phyloP scores from a whole-genome alignment of 2,888 invertebrate species.

The Drepana falcataria region DNA sequence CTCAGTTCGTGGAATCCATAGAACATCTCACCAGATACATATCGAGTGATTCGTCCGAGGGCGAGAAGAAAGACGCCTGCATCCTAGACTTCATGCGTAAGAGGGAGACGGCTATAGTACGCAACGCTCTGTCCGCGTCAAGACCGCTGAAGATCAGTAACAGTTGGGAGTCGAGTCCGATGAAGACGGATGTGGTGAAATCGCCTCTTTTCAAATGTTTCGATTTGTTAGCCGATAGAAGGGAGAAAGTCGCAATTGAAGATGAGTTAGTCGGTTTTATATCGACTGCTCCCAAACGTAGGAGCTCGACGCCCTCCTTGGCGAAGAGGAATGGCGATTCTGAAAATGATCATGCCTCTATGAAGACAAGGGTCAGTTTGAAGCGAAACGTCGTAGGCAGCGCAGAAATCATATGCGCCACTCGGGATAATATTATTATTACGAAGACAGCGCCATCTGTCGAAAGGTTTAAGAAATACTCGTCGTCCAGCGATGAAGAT shows the following conservation, averaged over 20 bases:
- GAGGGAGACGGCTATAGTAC: constrained; percentile 30
- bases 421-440: constrained; percentile 57
- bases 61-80: constrained; percentile 30
- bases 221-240: constrained; percentile 37
- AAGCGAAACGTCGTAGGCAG: constrained; percentile 9
- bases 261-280: constrained; percentile 47
- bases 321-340: too few relatives aligned
- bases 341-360: constrained; percentile 49
- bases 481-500: constrained; percentile 47
- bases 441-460: constrained; percentile 67
- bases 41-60: constrained; percentile 38
- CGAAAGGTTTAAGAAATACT: constrained; percentile 46
- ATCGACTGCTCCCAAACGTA: constrained; percentile 44
- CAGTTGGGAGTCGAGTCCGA: constrained; percentile 51
- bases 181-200: constrained; percentile 38
- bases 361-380: constrained; percentile 17
- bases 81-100: constrained; percentile 44
- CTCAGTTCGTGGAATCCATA: constrained; percentile 50
- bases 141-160: constrained; percentile 24
- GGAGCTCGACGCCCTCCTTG: constrained; percentile 52
- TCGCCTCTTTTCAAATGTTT: constrained; percentile 45
- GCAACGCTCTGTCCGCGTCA: constrained; percentile 21
- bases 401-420: constrained; percentile 46
- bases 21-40: constrained; percentile 37
- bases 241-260: constrained; percentile 32